These are phyloP conservation scores for Phymanthus crucifer DNA, from an alignment of 92 coral and sea anemone species.

Conservation along the genomic window DNA sequence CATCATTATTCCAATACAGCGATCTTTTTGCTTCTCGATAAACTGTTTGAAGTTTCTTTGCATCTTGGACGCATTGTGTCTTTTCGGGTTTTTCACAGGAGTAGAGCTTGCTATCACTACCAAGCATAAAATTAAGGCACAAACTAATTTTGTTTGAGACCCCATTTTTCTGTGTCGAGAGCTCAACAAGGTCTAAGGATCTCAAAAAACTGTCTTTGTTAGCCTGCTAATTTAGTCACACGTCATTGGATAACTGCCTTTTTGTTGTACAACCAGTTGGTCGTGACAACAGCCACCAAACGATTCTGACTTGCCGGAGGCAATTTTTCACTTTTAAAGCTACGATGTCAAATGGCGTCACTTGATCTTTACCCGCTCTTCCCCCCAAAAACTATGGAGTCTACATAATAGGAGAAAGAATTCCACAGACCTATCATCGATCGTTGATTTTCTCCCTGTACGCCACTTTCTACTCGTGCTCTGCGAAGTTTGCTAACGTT, in stretches of 20 bases:
- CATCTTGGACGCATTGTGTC: not conserved
- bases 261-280: not conserved
- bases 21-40: not conserved
- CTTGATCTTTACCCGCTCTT: too few species aligned
- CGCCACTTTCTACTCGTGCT: too few species aligned
- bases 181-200: not conserved
- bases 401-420: too few species aligned
- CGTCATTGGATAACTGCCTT: not conserved
- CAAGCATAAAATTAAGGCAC: not conserved
- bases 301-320: not conserved
- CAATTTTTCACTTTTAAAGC: not conserved
- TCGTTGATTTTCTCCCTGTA: too few species aligned
- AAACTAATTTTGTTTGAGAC: not conserved
- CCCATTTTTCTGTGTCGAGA: not conserved
- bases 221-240: not conserved
- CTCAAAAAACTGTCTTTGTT: not conserved
- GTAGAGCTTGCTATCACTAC: not conserved
- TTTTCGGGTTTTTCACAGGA: not conserved
- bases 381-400: too few species aligned
- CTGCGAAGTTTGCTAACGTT: too few species aligned
- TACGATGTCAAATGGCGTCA: too few species aligned
- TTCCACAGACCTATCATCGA: too few species aligned
- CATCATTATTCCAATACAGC: not conserved
- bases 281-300: constrained; percentile 2
- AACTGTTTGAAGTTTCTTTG: not conserved